These are phyloP conservation scores for Marisa cornuarietis DNA, from an alignment of 1,140 invertebrate species.

Conservation along the genomic window DNA sequence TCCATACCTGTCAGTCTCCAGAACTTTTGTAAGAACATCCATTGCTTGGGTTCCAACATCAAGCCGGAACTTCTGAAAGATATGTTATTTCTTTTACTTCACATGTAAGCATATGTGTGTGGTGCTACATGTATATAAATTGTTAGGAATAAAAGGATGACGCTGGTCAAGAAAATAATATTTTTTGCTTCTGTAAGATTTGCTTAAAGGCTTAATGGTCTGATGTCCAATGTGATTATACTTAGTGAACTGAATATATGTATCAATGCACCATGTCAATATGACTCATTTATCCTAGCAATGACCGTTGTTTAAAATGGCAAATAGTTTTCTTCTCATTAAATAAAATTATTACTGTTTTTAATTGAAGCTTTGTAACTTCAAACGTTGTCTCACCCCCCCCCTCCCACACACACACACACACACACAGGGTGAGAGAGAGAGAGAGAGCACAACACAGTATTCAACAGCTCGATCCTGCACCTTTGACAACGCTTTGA, in stretches of 20 bases:
- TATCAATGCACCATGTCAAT: too few relatives aligned
- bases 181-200: too few relatives aligned
- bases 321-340: too few relatives aligned
- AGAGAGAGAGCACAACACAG: background rate
- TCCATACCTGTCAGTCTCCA: slow-evolving; percentile 66
- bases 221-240: too few relatives aligned
- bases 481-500: slow-evolving; percentile 89
- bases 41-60: slow-evolving; percentile 97
- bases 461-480: background rate
- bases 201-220: too few relatives aligned
- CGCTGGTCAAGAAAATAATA: too few relatives aligned
- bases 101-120: background rate
- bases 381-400: background rate
- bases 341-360: too few relatives aligned
- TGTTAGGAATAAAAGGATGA: background rate
- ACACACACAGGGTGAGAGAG: background rate
- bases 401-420: background rate
- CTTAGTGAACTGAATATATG: too few relatives aligned
- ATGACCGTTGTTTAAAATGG: too few relatives aligned
- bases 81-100: slow-evolving; percentile 9
- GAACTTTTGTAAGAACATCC: slow-evolving; percentile 78
- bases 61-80: slow-evolving; percentile 81
- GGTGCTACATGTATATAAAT: background rate
- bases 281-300: too few relatives aligned
- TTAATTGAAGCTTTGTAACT: too few relatives aligned